Base-by-base conservation (phyloP, 2,888 invertebrate genomes). In the Sesia apiformis region DNA sequence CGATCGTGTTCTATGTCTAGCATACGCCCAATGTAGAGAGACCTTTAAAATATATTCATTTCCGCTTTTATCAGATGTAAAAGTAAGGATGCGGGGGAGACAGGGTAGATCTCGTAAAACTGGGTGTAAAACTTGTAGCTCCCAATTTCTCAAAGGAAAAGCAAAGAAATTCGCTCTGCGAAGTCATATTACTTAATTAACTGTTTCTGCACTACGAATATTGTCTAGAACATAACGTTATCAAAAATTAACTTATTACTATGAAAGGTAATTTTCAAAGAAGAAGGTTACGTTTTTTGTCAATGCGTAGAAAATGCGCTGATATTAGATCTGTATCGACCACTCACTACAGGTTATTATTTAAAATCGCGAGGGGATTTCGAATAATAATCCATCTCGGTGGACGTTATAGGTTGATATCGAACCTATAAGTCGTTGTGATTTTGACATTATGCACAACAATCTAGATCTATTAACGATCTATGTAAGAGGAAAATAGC, bases 1-100 rank as follows among this genome's bases (percentile, higher is more conserved):
- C 72, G 68, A 69, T 63, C 69, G 61, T 61, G 62, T 65, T 61
- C 60, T 63, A 53, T 58, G 58, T 58, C 56, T 41, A 50, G 46
- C 23, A 46, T 46, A 8, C 46, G 7, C 4, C 46, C 46, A 46
- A 46, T 46, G 4, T 6, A 46, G 23, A 23, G 23, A 46, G 46
- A 46, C n/a, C 46, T 23, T 8, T n/a, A 8, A 46, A 46, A 46
- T 46, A 46, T 46, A 7, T 46, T 8, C n/a, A 46, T 46, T 46
- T 46, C 23, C 8, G 7, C 7, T 46, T n/a, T 46, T 6, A 23
- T 23, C 46, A 46, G 3, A 46, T 23, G n/a, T 46, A 8, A 46
- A 46, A 46, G 4, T 46, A 23, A 8, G 23, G 23, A 23, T 4
- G 46, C 4, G 46, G 46, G 23, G 50, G 50, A 43, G 50, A 38